Conservation (phyloP, 2,113 vertebrate genomes). For the Festucalex cinctus region DNA sequence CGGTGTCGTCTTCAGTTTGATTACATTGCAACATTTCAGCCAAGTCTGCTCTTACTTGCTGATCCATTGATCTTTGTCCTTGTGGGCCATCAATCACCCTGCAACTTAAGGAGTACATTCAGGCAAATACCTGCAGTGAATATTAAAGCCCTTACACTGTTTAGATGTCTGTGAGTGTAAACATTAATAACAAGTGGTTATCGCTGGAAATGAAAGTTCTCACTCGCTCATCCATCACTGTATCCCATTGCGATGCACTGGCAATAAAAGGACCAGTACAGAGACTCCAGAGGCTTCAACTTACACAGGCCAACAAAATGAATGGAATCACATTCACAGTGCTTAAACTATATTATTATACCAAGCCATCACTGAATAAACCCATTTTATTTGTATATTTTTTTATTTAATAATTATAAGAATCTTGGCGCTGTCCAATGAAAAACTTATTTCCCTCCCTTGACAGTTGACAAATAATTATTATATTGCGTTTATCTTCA, state of each 20-base stretch:
- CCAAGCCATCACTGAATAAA: not conserved
- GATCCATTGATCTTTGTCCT: conserved; percentile 25
- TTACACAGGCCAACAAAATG: not conserved
- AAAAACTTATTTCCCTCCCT: too few species aligned
- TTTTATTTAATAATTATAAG: not conserved
- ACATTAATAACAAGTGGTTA: not conserved
- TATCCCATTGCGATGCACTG: not conserved
- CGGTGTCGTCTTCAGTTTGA: conserved; percentile 32
- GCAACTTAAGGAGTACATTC: conserved; percentile 14
- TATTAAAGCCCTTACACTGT: conserved; percentile 3
- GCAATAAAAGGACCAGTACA: not conserved
- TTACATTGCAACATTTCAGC: conserved; percentile 10
- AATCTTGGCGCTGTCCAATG: not conserved
- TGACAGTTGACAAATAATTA: too few species aligned
- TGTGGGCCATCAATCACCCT: conserved; percentile 15
- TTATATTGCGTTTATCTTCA: too few species aligned
- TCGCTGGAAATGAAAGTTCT: not conserved
- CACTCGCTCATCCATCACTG: conserved; percentile 4
- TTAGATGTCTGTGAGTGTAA: not conserved
- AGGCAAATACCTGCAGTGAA: conserved; percentile 11
- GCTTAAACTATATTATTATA: not conserved
- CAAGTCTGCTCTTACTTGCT: conserved; percentile 30
- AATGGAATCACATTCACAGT: not conserved
- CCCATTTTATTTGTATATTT: too few species aligned
- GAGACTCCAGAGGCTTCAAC: not conserved